phyloP scores from a whole-genome alignment of 2,113 vertebrate species.

The Colaptes auratus region DNA sequence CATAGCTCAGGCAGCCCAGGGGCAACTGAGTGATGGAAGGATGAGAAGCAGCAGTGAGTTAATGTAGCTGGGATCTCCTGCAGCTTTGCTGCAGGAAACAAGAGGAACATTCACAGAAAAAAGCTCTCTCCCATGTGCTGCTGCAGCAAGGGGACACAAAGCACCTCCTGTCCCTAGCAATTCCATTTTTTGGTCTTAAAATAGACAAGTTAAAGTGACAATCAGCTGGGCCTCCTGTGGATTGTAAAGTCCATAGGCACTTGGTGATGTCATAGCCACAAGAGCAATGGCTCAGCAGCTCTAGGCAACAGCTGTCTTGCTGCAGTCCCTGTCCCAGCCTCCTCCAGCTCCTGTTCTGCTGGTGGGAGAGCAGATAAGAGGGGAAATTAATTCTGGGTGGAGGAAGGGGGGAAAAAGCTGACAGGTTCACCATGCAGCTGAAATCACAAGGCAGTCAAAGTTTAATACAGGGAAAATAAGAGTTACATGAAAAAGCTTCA shows the following conservation, averaged over 20 bases:
- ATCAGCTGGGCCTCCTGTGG: fast-evolving
- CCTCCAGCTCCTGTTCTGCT: not conserved
- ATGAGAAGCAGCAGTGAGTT: not conserved
- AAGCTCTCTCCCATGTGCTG: not conserved
- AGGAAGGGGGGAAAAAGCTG: fast-evolving
- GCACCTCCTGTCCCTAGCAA: not conserved
- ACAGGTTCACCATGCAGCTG: not conserved
- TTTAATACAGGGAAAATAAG: not conserved
- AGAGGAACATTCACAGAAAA: not conserved
- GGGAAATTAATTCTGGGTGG: not conserved
- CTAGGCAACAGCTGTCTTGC: too few species aligned
- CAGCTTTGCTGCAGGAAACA: fast-evolving
- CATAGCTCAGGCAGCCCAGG: not conserved
- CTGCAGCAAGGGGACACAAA: not conserved
- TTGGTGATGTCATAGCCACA: fast-evolving
- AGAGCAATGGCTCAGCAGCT: not conserved
- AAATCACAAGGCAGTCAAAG: fast-evolving
- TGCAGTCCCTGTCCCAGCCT: not conserved
- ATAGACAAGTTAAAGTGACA: not conserved
- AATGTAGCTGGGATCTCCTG: not conserved
- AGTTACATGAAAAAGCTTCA: not conserved
- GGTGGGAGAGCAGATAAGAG: fast-evolving
- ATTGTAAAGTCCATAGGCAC: fast-evolving
- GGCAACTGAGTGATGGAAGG: not conserved
- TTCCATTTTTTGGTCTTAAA: not conserved